Evolutionary conservation across 1,140 invertebrate species (phyloP), one percentile per base, ranked within the genome.

Genomic region (Tigriopus japonicus): DNA sequence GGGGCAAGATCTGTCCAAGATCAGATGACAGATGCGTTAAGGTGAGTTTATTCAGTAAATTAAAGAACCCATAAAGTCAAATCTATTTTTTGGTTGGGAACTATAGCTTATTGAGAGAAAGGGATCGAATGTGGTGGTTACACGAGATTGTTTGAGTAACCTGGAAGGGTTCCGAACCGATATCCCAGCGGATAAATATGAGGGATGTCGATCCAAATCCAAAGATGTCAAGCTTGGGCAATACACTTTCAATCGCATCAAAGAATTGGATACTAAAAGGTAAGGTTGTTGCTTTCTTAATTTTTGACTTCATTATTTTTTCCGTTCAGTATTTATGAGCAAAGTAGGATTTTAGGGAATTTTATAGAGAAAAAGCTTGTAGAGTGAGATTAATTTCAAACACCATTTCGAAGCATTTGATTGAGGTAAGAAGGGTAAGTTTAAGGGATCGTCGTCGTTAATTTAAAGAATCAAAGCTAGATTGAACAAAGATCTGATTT

Each of bases 11-110:
- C 1, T 94, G 89, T 70, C 85, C 84, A 0, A 83, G 87, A 67
- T 73, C 76, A 62, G 78, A 88, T 72, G 88, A 93, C 70, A 82
- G 86, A 66, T 94, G 89, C 75, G 85, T 94, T 0, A 92, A 93
- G 9, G 28, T 35, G 9, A 35, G 28, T 35, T 75, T n/a, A n/a
- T 77, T 93, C 40, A 83, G 86, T 63, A 87, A 93, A 72, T 76
- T 76, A 59, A 87, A 86, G 80, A 86, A 84, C 77, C 83, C 87
- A 88, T 74, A 62, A 35, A 61, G 43, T 42, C 7, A 23, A 45
- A n/a, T 64, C 63, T n/a, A n/a, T n/a, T 35, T 35, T 35, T 35
- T 35, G 28, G n/a, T n/a, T n/a, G n/a, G n/a, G n/a, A n/a, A n/a
- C n/a, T 35, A 9, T 35, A 35, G 65, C 49, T 59, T 49, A 59